Conservation (phyloP, 2,113 vertebrate species). For the Rallus limicola region DNA sequence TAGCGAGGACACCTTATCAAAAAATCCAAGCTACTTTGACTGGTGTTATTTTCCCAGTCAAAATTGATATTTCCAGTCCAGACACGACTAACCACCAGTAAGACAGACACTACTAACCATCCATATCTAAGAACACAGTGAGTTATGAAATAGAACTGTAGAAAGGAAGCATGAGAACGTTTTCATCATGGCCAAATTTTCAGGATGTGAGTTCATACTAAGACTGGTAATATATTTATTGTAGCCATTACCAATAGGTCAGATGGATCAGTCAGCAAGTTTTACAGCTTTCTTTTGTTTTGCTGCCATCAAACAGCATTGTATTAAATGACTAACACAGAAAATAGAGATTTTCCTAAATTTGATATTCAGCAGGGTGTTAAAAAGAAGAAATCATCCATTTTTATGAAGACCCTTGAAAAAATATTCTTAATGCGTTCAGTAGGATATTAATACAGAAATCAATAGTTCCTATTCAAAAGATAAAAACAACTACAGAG, state of each 20-base stretch:
- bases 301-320: background rate
- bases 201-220: background rate
- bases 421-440: background rate
- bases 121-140: background rate
- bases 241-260: background rate
- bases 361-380: background rate
- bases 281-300: background rate
- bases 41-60: background rate
- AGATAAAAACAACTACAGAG: background rate
- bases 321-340: background rate
- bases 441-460: background rate
- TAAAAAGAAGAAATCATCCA: background rate
- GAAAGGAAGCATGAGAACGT: background rate
- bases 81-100: background rate
- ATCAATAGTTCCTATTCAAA: background rate
- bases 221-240: background rate
- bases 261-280: background rate
- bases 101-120: background rate
- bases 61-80: background rate
- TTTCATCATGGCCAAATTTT: background rate
- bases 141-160: background rate
- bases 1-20: background rate
- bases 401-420: background rate
- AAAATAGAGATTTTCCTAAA: background rate
- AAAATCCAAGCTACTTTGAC: background rate